A percentile compares a stretch with the other conserved stretches of the same genome.
Conservation (phyloP, 2,888 invertebrate species). For the Ptychoptera contaminata region DNA sequence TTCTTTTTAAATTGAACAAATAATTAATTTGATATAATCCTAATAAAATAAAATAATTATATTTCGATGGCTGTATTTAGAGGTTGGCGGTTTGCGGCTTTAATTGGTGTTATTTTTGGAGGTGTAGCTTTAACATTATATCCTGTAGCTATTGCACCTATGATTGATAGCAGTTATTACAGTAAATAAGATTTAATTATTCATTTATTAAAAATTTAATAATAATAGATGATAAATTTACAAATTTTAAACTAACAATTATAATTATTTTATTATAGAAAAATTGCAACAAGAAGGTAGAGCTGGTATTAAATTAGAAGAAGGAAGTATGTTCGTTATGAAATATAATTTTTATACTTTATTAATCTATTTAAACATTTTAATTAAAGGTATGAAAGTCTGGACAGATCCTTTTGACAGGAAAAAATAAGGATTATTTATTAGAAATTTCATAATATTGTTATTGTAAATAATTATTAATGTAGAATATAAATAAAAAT, state of each 20-base stretch:
- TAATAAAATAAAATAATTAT: slow-evolving; percentile 2
- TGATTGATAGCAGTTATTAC: slow-evolving; percentile 42
- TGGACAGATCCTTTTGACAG: slow-evolving; percentile 36
- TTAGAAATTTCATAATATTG: background rate
- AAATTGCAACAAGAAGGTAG: slow-evolving; percentile 33
- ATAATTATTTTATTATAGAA: slow-evolving; percentile 20
- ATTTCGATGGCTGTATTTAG: slow-evolving; percentile 23
- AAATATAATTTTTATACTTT: slow-evolving; percentile 4
- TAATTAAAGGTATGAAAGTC: slow-evolving; percentile 35
- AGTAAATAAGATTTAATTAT: slow-evolving; percentile 11
- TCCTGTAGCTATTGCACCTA: slow-evolving; percentile 44
- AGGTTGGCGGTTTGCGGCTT: slow-evolving; percentile 40
- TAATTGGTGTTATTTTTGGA: slow-evolving; percentile 40
- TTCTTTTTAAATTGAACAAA: no score
- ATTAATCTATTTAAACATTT: slow-evolving; percentile 9
- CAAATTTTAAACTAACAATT: background rate
- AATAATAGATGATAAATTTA: background rate
- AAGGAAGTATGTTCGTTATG: slow-evolving; percentile 32
- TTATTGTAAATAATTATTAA: background rate
- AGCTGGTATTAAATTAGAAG: slow-evolving; percentile 34
- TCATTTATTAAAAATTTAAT: background rate
- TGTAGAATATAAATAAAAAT: background rate
- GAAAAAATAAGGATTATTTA: slow-evolving; percentile 22
- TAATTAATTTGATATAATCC: background rate
- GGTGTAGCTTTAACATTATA: slow-evolving; percentile 37